These are phyloP conservation scores for Amazona guildingii DNA, from an alignment of 2,113 vertebrate genomes.

Conservation along the genomic window DNA sequence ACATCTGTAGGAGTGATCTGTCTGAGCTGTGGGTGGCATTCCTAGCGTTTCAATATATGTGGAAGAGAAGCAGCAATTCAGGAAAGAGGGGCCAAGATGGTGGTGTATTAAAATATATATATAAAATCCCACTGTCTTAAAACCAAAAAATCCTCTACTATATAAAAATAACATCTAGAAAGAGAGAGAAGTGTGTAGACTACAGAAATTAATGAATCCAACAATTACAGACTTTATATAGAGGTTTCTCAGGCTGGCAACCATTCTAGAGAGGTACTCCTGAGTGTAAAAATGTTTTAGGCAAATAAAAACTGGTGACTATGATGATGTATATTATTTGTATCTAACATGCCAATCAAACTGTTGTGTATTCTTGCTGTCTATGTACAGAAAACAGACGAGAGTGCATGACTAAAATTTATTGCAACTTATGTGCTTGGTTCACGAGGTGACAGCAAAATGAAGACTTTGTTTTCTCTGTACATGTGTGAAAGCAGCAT, in stretches of 20 bases:
- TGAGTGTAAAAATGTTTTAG: background rate
- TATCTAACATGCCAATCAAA: background rate
- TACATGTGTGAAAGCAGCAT: background rate
- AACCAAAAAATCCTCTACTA: background rate
- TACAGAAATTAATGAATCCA: background rate
- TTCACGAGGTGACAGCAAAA: background rate
- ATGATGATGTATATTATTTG: background rate
- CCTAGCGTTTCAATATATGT: background rate
- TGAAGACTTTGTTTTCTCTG: background rate
- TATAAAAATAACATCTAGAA: background rate
- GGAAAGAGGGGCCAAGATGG: background rate
- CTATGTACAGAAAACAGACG: background rate
- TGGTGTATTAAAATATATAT: background rate
- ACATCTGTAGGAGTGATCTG: constrained; percentile 26
- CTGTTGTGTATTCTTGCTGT: background rate
- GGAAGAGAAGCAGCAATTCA: background rate
- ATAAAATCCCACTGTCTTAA: background rate
- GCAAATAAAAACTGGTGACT: background rate
- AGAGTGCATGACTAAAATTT: background rate
- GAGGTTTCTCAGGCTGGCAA: background rate
- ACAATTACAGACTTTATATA: background rate
- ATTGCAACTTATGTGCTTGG: background rate
- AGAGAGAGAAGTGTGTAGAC: background rate
- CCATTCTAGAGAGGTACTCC: background rate
- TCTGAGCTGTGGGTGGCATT: constrained; percentile 41